phyloP scores from a whole-genome alignment of 1,140 invertebrate species.

The Thaumatotibia leucotreta region DNA sequence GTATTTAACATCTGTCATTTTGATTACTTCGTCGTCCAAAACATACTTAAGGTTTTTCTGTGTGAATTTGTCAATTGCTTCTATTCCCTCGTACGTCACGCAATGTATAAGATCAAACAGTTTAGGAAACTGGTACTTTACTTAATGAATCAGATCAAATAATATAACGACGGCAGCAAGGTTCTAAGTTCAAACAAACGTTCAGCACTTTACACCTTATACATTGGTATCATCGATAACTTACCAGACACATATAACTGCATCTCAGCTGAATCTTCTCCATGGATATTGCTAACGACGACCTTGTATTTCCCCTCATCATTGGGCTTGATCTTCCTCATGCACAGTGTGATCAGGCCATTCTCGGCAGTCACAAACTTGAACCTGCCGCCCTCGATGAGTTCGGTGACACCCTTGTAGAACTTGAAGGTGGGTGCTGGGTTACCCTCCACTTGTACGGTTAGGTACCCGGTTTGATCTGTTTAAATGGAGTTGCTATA shows the following conservation, averaged over 20 bases:
- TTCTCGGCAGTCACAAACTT: slow-evolving; percentile 93
- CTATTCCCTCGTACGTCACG: too few relatives aligned
- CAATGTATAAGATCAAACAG: too few relatives aligned
- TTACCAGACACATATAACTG: slow-evolving; percentile 97
- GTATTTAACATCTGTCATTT: too few relatives aligned
- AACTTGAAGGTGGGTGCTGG: slow-evolving; percentile 97
- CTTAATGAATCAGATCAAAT: too few relatives aligned
- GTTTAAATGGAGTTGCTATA: slow-evolving; percentile 1
- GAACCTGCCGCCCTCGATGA: slow-evolving; percentile 94
- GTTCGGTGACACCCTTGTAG: slow-evolving; percentile 94
- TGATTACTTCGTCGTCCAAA: too few relatives aligned
- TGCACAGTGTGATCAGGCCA: slow-evolving; percentile 94
- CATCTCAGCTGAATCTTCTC: slow-evolving; percentile 96
- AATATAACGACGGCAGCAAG: too few relatives aligned
- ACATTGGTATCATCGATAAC: slow-evolving; percentile 19
- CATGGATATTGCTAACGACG: slow-evolving; percentile 94
- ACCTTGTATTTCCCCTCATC: slow-evolving; percentile 99
- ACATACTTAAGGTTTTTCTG: too few relatives aligned
- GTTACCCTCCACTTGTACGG: slow-evolving; percentile 92
- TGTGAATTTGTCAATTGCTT: too few relatives aligned
- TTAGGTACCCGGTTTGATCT: slow-evolving; percentile 94
- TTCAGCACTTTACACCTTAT: too few relatives aligned
- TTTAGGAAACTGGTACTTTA: too few relatives aligned
- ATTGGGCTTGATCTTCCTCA: slow-evolving; percentile 96
- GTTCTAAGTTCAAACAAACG: too few relatives aligned